phyloP scores from a whole-genome alignment of 2,797 vertebrate genomes.

The Bradypus variegatus region DNA sequence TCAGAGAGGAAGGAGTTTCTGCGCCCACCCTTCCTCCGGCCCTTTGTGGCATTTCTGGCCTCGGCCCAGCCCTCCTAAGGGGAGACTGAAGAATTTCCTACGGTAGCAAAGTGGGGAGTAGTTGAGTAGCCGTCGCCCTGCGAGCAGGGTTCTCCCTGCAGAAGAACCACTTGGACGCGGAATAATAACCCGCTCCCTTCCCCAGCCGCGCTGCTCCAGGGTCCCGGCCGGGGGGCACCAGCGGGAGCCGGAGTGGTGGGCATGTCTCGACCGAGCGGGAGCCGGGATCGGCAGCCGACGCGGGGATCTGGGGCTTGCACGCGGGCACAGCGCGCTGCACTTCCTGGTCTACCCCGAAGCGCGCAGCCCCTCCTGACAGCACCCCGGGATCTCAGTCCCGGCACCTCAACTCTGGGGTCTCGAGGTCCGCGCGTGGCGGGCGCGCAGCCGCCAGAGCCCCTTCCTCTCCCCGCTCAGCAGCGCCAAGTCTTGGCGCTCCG shows the following conservation, averaged over 20 bases:
- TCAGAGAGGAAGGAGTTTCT: neutral
- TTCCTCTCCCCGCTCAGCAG: neutral
- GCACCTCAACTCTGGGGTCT: neutral
- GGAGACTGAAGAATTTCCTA: neutral
- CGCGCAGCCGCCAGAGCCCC: neutral
- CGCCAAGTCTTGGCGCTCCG: neutral
- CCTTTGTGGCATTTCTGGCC: conserved; percentile 25
- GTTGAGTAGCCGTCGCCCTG: neutral
- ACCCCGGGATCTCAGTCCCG: neutral
- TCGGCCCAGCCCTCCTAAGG: neutral
- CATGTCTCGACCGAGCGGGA: neutral
- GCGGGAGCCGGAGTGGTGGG: neutral
- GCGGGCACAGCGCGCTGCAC: neutral
- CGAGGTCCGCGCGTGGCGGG: neutral
- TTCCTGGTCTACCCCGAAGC: conserved; percentile 23
- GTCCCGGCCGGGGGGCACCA: neutral
- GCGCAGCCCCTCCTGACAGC: neutral
- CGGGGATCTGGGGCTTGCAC: neutral
- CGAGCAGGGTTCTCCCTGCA: neutral
- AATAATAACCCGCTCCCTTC: neutral
- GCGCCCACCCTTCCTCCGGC: neutral
- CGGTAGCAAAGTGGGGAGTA: neutral
- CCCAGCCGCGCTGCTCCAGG: neutral
- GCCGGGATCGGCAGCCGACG: neutral
- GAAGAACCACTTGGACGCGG: neutral